Percentiles rank a stretch among this genome's conserved stretches.
These are phyloP conservation scores for Ceuthmochares aereus DNA, from an alignment of 2,113 vertebrate species.

Conservation along the genomic window DNA sequence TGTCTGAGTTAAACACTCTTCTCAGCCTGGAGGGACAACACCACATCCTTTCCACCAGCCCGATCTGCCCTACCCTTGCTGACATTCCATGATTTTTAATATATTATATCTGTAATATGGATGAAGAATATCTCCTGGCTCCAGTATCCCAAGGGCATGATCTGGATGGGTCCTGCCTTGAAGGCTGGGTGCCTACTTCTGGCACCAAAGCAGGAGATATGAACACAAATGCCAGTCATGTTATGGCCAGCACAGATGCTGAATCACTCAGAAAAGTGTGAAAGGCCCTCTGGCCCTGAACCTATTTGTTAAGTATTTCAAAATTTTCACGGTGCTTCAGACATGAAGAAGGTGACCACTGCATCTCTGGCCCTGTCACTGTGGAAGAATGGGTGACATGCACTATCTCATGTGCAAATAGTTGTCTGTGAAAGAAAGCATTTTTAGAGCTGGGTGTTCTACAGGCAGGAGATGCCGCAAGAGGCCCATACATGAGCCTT, in stretches of 20 bases:
- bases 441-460: background rate
- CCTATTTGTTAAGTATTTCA: background rate
- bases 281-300: background rate
- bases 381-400: background rate
- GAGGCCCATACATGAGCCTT: background rate
- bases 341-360: background rate
- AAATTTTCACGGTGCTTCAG: background rate
- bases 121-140: background rate
- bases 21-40: background rate
- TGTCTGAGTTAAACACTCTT: background rate
- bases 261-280: background rate
- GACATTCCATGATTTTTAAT: background rate
- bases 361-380: background rate
- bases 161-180: fast-evolving
- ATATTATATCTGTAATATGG: fast-evolving
- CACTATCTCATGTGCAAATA: background rate
- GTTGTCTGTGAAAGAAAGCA: background rate
- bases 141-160: background rate
- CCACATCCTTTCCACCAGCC: background rate
- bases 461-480: background rate
- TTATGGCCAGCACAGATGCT: background rate
- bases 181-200: background rate
- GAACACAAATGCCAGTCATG: background rate
- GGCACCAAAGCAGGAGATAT: background rate
- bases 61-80: background rate